phyloP scores from a whole-genome alignment of 2,113 vertebrate genomes.

The Spizaetus ornatus region DNA sequence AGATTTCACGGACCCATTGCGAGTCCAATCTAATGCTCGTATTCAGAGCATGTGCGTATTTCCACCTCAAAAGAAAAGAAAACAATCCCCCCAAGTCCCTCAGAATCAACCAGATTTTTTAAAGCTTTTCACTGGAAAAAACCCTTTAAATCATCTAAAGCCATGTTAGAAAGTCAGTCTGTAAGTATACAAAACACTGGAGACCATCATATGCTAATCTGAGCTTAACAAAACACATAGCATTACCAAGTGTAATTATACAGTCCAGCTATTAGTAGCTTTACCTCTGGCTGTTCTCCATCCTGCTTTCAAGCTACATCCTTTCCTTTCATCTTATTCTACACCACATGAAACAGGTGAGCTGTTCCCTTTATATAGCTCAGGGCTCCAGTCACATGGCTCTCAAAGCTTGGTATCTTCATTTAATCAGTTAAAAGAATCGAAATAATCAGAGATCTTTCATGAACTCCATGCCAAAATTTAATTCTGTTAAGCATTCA shows the following conservation, averaged over 20 bases:
- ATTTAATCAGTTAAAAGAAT: conserved; percentile 62
- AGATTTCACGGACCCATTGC: neutral
- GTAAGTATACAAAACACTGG: conserved; percentile 6
- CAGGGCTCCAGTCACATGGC: conserved; percentile 34
- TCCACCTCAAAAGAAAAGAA: neutral
- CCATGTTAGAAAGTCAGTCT: neutral
- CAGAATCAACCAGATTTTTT: neutral
- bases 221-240: conserved; percentile 62
- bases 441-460: conserved; percentile 57
- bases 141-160: neutral
- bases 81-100: neutral
- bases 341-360: conserved; percentile 62
- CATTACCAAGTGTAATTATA: conserved; percentile 64
- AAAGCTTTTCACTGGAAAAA: neutral
- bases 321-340: conserved; percentile 53
- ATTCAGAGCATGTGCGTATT: neutral
- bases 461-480: conserved; percentile 39
- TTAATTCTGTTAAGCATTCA: conserved; percentile 44
- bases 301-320: conserved; percentile 45
- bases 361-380: conserved; percentile 45
- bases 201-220: conserved; percentile 55
- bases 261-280: conserved; percentile 68
- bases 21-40: fast-evolving
- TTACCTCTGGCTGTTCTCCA: conserved; percentile 65
- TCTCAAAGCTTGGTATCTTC: conserved; percentile 42